Evolutionary conservation across 1,140 invertebrate species (phyloP).

Genomic region (Pseudomyrmex sp.): DNA sequence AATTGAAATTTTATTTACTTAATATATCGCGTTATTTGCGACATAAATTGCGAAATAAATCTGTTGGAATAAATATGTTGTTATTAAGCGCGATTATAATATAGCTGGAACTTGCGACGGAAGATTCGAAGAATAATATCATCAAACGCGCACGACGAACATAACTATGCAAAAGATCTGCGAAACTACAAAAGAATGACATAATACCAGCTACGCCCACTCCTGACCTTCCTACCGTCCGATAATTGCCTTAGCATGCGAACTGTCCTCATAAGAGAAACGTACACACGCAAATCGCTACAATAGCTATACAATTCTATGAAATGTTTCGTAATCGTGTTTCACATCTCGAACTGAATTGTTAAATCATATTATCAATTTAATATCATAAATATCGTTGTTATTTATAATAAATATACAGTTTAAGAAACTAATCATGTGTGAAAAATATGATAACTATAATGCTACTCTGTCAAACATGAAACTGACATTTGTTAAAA

Average conservation of each 20-base stretch:
- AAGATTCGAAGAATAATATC: constrained; percentile 9
- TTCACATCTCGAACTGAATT: neutral
- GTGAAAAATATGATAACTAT: neutral
- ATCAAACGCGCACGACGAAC: neutral
- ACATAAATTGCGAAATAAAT: neutral
- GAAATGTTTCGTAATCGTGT: constrained; percentile 2
- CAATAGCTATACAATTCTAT: constrained; percentile 10
- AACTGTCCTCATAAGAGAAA: constrained; percentile 47
- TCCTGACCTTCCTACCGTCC: constrained; percentile 47
- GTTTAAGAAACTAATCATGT: neutral
- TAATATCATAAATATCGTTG: neutral
- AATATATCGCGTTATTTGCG: neutral
- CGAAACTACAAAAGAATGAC: constrained; percentile 66
- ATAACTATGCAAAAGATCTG: constrained; percentile 31
- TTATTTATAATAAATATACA: neutral
- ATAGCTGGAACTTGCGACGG: neutral
- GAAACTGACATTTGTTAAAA: neutral
- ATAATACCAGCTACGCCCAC: constrained; percentile 62
- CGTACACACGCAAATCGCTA: neutral
- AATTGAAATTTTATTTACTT: neutral
- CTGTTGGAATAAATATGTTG: neutral
- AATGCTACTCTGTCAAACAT: neutral
- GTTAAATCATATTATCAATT: neutral
- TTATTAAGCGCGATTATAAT: constrained; percentile 2
- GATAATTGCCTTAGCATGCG: constrained; percentile 64